Evolutionary conservation across 2,113 vertebrate species (phyloP).

Genomic region (Neogobius melanostomus): DNA sequence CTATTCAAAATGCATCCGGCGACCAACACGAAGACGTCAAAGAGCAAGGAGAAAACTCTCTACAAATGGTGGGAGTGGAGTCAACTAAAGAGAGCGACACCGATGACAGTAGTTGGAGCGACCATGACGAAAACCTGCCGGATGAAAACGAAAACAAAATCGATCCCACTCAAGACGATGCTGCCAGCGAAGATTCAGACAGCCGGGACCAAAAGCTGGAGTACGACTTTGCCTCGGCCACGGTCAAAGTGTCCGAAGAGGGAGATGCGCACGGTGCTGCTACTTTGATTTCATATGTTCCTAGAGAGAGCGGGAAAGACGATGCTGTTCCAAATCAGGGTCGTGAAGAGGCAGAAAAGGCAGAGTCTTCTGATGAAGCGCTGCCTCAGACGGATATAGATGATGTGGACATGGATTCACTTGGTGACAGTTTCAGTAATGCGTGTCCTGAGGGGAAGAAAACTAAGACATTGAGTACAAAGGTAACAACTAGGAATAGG

Average conservation of each 20-base stretch:
- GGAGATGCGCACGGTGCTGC: slow-evolving; percentile 20
- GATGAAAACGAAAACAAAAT: not conserved
- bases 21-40: slow-evolving; percentile 3
- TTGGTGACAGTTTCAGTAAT: slow-evolving; percentile 40
- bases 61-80: slow-evolving; percentile 32
- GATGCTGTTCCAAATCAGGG: not conserved
- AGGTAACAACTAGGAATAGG: slow-evolving; percentile 47
- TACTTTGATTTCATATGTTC: slow-evolving; percentile 36
- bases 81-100: slow-evolving; percentile 16
- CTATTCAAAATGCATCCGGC: slow-evolving; percentile 25
- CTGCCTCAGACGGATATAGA: slow-evolving; percentile 73
- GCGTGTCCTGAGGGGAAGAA: slow-evolving; percentile 18
- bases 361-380: slow-evolving; percentile 28
- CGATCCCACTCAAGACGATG: slow-evolving; percentile 12
- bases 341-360: slow-evolving; percentile 12
- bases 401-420: slow-evolving; percentile 64
- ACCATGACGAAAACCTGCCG: slow-evolving; percentile 9
- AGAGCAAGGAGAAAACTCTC: slow-evolving; percentile 8
- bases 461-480: slow-evolving; percentile 1
- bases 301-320: slow-evolving; percentile 17
- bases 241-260: slow-evolving; percentile 23
- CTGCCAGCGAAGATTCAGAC: slow-evolving; percentile 56
- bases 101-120: slow-evolving; percentile 31
- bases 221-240: slow-evolving; percentile 52
- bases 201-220: slow-evolving; percentile 56